phyloP scores from a whole-genome alignment of 2,888 invertebrate genomes.

The Papilio protenor region DNA sequence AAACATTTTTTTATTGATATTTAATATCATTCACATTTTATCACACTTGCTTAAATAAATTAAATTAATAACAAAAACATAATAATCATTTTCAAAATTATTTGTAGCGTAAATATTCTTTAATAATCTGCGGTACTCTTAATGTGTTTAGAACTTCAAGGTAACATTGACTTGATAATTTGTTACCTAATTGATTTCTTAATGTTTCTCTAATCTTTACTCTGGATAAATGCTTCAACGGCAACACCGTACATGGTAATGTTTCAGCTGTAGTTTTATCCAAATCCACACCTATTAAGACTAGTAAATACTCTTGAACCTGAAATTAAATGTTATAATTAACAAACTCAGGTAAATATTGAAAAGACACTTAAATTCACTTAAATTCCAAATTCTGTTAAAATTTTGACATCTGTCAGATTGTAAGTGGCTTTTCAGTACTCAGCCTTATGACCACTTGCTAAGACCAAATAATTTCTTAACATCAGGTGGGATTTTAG shows the following conservation, averaged over 20 bases:
- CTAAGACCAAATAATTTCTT: too few relatives aligned
- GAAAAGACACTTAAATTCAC: too few relatives aligned
- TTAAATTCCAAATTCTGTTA: too few relatives aligned
- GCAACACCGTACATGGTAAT: slow-evolving; percentile 57
- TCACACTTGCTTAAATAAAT: slow-evolving; percentile 8
- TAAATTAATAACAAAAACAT: slow-evolving; percentile 30
- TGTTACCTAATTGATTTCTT: slow-evolving; percentile 48
- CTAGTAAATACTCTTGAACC: slow-evolving; percentile 64
- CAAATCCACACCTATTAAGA: slow-evolving; percentile 59
- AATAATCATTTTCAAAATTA: slow-evolving; percentile 34
- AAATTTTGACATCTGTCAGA: too few relatives aligned
- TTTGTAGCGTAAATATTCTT: slow-evolving; percentile 65
- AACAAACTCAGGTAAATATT: too few relatives aligned
- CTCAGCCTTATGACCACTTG: too few relatives aligned
- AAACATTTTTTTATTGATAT: slow-evolving; percentile 3
- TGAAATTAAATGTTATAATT: too few relatives aligned
- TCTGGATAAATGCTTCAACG: slow-evolving; percentile 71
- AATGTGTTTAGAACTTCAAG: slow-evolving; percentile 59
- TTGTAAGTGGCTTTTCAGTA: too few relatives aligned
- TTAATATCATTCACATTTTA: not conserved
- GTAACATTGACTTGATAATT: slow-evolving; percentile 58
- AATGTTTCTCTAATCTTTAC: slow-evolving; percentile 62
- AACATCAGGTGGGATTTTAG: too few relatives aligned
- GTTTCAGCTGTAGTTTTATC: slow-evolving; percentile 52
- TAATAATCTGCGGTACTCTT: slow-evolving; percentile 62